phyloP scores from a whole-genome alignment of 2,888 invertebrate species.

The Lordiphosa andalusiaca region DNA sequence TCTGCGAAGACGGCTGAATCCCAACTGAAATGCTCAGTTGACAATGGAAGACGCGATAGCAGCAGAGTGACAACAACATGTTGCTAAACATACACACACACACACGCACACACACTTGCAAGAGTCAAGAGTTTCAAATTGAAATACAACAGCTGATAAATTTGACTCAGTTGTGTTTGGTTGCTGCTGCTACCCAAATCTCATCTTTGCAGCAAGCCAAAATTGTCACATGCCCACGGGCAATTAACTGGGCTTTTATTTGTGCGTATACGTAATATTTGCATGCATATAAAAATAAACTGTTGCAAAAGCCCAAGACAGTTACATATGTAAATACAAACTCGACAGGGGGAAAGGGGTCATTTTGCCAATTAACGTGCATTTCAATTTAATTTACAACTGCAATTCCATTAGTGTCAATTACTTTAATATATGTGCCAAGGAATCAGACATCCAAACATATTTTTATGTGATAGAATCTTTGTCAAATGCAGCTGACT shows the following conservation, averaged over 20 bases:
- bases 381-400: conserved; percentile 33
- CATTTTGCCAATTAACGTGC: conserved; percentile 46
- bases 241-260: conserved; percentile 16
- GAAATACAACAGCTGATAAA: conserved; percentile 69
- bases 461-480: conserved; percentile 10
- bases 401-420: conserved; percentile 33
- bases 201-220: conserved; percentile 26
- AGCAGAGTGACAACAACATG: conserved; percentile 38
- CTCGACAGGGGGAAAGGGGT: conserved; percentile 5
- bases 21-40: conserved; percentile 74
- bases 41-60: conserved; percentile 67
- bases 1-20: conserved; percentile 69
- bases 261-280: conserved; percentile 45
- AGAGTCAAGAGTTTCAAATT: conserved; percentile 33
- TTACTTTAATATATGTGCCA: conserved; percentile 15
- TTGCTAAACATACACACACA: conserved; percentile 50
- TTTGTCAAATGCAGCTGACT: conserved; percentile 18
- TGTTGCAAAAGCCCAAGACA: conserved; percentile 26
- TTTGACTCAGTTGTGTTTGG: conserved; percentile 21
- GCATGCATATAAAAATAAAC: conserved; percentile 41
- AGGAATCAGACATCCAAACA: conserved; percentile 22
- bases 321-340: conserved; percentile 36
- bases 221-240: conserved; percentile 10
- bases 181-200: conserved; percentile 23
- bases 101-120: conserved; percentile 24